Evolutionary conservation across 2,797 vertebrate genomes (phyloP), one percentile per base, ranked within the genome.

Genomic region (Gobio occitaniae): DNA sequence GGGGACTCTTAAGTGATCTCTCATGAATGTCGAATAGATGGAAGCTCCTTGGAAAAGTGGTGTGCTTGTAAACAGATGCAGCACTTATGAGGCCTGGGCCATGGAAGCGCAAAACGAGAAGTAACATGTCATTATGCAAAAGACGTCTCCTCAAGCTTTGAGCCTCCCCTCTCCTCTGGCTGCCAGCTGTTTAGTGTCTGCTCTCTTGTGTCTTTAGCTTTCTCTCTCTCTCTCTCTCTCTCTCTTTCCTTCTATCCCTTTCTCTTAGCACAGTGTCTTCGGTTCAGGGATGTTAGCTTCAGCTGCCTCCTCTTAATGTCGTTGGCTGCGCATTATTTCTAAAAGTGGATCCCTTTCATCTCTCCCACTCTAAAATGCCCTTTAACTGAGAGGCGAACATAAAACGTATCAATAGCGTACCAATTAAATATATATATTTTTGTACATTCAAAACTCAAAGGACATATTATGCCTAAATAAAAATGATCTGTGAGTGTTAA

Each of bases 41-140:
- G 80, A 76, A 72, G 85, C 86, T 91, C 78, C 83, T 82, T 69
- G 80, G 87, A 75, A 87, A 90, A 88, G 82, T 87, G 89, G 86
- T 76, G 80, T 86, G 84, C 89, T 89, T 89, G 90, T 91, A 91
- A 91, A 91, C 89, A 91, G 91, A 91, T 89, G 88, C 88, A 90
- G 78, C 77, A 87, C 90, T 86, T 90, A 88, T 83, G 84, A 86
- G 82, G 87, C 75, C 82, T 79, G 77, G 86, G 88, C 89, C 88
- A 84, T 61, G 21, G 77, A 88, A 82, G 78, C 52, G 84, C 80
- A 84, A 87, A 90, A 86, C 66, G 71, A 87, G 89, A 85, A 90
- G 90, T 88, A 90, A 92, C 87, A 87, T 89, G 88, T 90, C 84
- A 91, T 92, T 92, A 91, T 90, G 89, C 88, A 90, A 88, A 91